A percentile compares a stretch with the other conserved stretches of the same genome.
These are phyloP conservation scores for Eurystomus glaucurus DNA, from an alignment of 2,797 vertebrate genomes.

Conservation along the genomic window DNA sequence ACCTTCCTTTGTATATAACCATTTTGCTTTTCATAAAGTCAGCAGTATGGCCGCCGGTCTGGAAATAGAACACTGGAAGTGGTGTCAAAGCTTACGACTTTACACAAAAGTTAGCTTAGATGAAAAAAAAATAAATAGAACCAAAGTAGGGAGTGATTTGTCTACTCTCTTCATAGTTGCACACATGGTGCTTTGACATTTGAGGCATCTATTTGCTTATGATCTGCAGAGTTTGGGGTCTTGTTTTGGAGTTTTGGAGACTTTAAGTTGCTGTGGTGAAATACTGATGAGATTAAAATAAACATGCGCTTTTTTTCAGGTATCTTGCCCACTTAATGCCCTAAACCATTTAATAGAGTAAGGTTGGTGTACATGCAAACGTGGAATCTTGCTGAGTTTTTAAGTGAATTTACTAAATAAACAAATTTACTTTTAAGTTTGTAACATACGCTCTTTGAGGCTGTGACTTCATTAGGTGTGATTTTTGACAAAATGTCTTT, in stretches of 20 bases:
- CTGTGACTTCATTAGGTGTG: not conserved
- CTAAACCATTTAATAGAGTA: not conserved
- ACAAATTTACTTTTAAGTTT: not conserved
- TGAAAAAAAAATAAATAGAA: not conserved
- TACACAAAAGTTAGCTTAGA: not conserved
- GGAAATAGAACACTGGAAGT: not conserved
- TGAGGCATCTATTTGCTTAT: not conserved
- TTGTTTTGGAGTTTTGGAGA: conserved; percentile 1
- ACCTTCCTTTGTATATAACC: not conserved
- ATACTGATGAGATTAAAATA: conserved; percentile 34
- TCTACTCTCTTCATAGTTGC: not conserved
- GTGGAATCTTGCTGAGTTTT: not conserved
- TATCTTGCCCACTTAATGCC: not conserved
- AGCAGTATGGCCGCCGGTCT: not conserved
- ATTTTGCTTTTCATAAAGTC: not conserved
- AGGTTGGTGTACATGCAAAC: not conserved
- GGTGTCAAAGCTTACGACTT: not conserved
- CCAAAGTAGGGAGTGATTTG: not conserved
- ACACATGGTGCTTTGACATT: not conserved
- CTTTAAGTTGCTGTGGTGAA: not conserved
- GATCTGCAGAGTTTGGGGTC: not conserved
- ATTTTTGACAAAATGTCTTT: not conserved
- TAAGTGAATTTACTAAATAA: not conserved
- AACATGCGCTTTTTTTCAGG: not conserved
- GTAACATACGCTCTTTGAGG: not conserved